A percentile compares a stretch with the other conserved stretches of the same genome.
These are phyloP conservation scores for Poeciliopsis gracilis DNA, from an alignment of 2,797 vertebrate species.

Conservation along the genomic window DNA sequence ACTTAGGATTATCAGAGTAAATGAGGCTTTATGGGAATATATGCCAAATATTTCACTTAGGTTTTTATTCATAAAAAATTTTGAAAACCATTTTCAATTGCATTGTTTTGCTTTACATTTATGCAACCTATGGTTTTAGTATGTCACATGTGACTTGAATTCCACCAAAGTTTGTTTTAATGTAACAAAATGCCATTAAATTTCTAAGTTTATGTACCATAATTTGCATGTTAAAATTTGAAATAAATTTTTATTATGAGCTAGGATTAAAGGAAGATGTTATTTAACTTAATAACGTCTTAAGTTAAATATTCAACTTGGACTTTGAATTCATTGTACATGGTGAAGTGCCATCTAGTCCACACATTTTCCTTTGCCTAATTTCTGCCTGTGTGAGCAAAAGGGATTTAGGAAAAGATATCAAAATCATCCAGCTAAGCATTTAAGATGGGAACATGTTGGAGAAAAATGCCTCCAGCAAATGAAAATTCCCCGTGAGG, in stretches of 20 bases:
- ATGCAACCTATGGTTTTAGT: background rate
- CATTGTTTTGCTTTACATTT: background rate
- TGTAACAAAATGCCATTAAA: background rate
- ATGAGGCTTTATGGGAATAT: background rate
- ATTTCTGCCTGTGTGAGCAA: slow-evolving; percentile 45
- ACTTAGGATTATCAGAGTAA: background rate
- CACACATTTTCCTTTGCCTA: slow-evolving; percentile 52
- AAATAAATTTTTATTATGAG: background rate
- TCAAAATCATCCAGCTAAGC: slow-evolving; percentile 65
- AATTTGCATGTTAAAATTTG: background rate
- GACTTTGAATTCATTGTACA: slow-evolving; percentile 33
- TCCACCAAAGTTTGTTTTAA: background rate
- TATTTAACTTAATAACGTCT: slow-evolving; percentile 6
- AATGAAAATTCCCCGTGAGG: slow-evolving; percentile 55
- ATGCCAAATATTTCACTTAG: background rate
- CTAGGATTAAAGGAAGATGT: slow-evolving; percentile 3
- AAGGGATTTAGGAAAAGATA: slow-evolving; percentile 56
- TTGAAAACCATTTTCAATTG: background rate
- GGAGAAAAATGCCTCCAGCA: slow-evolving; percentile 41
- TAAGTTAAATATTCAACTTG: background rate
- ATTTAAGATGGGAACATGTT: slow-evolving; percentile 59
- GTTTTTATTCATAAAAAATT: background rate
- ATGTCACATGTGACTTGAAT: background rate
- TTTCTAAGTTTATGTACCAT: background rate
- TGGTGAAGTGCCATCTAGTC: slow-evolving; percentile 36